phyloP scores from a whole-genome alignment of 2,113 vertebrate genomes.

The Syngnathus typhle region DNA sequence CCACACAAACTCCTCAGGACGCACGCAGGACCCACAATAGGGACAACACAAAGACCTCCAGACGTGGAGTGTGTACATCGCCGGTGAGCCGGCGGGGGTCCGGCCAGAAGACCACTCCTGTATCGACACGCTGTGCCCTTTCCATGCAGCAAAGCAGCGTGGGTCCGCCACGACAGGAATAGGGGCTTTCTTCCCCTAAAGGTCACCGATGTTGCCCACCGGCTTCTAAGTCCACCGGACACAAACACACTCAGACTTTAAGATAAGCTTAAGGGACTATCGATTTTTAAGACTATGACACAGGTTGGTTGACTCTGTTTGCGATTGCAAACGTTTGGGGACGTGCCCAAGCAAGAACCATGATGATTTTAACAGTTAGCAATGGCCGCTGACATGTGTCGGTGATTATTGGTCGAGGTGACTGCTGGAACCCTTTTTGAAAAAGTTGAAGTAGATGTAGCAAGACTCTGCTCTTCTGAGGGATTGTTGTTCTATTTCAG shows the following conservation, averaged over 20 bases:
- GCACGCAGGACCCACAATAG: conserved; percentile 38
- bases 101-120: conserved; percentile 55
- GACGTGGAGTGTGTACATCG: conserved; percentile 51
- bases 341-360: background rate
- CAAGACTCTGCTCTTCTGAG: background rate
- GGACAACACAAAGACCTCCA: conserved; percentile 48
- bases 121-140: conserved; percentile 69
- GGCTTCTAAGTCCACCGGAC: conserved; percentile 26
- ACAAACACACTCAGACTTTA: background rate
- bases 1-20: conserved; percentile 35
- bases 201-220: conserved; percentile 61
- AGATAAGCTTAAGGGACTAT: background rate
- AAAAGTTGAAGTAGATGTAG: too few relatives aligned
- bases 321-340: background rate
- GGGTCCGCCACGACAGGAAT: conserved; percentile 59
- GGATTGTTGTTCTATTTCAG: background rate
- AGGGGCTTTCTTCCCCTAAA: conserved; percentile 60
- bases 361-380: background rate
- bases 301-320: background rate
- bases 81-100: conserved; percentile 46
- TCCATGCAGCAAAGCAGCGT: conserved; percentile 50
- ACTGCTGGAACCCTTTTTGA: background rate
- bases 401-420: background rate
- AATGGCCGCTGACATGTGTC: background rate
- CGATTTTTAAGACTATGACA: background rate